Evolutionary conservation across 2,113 vertebrate species (phyloP).

Genomic region (Cygnus atratus): DNA sequence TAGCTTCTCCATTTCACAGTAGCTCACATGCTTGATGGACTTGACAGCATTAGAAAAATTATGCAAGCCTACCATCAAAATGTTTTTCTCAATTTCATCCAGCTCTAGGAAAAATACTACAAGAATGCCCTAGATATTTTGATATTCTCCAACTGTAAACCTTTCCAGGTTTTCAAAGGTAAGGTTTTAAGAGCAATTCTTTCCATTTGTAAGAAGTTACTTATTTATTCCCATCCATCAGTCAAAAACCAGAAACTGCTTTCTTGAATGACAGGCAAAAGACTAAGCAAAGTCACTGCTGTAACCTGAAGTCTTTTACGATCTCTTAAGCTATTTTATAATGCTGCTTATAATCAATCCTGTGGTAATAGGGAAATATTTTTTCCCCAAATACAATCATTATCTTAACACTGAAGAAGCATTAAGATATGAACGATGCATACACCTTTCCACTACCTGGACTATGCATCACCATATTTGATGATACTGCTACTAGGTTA

Average conservation of each 20-base stretch:
- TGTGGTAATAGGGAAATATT: neutral
- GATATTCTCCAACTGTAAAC: slow-evolving; percentile 14
- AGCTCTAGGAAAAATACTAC: slow-evolving; percentile 1
- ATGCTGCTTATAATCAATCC: neutral
- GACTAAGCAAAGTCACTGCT: neutral
- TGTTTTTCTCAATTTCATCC: neutral
- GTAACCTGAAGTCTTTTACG: neutral
- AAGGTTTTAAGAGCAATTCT: slow-evolving; percentile 15
- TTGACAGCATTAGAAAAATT: neutral
- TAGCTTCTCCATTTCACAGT: neutral
- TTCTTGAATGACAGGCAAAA: neutral
- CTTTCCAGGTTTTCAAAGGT: neutral
- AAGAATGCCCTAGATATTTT: slow-evolving; percentile 12
- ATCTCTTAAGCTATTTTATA: neutral
- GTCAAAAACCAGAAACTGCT: neutral
- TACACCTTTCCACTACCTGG: neutral
- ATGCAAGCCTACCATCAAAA: neutral
- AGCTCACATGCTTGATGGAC: neutral
- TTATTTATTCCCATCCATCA: neutral
- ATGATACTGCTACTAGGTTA: neutral
- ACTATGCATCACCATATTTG: neutral
- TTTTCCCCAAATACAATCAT: neutral
- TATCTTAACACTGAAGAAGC: neutral
- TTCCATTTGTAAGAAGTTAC: neutral
- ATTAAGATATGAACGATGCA: neutral